phyloP scores from a whole-genome alignment of 2,888 invertebrate genomes.

The Heliconius erato region DNA sequence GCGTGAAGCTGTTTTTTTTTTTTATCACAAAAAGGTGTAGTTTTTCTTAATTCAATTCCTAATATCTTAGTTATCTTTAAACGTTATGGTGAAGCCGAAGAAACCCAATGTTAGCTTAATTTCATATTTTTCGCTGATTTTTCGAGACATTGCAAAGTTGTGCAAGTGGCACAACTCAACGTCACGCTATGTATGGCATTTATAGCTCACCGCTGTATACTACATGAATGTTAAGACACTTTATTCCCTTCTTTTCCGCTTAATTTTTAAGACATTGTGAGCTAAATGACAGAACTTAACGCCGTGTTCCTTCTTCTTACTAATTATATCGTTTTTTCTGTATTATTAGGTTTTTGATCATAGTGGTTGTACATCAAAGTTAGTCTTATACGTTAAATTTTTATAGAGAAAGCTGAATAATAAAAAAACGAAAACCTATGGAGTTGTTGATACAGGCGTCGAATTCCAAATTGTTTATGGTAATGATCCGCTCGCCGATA shows the following conservation, averaged over 20 bases:
- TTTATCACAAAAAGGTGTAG: neutral
- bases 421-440: constrained; percentile 64
- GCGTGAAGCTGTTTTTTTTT: too few species aligned
- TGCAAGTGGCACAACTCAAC: too few species aligned
- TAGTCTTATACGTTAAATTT: neutral
- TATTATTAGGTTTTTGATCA: too few species aligned
- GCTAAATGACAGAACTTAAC: neutral
- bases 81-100: neutral
- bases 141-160: too few species aligned
- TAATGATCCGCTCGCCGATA: constrained; percentile 67
- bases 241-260: neutral
- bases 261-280: neutral
- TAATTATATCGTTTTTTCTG: too few species aligned
- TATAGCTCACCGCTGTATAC: neutral
- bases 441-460: constrained; percentile 68
- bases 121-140: too few species aligned
- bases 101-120: too few species aligned
- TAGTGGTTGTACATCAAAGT: too few species aligned
- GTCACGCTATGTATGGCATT: neutral
- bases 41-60: neutral
- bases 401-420: constrained; percentile 36
- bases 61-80: neutral
- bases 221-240: neutral
- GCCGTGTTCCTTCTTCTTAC: neutral
- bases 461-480: constrained; percentile 78